Evolutionary conservation across 1,140 invertebrate species (phyloP).

Genomic region (Nephila pilipes): DNA sequence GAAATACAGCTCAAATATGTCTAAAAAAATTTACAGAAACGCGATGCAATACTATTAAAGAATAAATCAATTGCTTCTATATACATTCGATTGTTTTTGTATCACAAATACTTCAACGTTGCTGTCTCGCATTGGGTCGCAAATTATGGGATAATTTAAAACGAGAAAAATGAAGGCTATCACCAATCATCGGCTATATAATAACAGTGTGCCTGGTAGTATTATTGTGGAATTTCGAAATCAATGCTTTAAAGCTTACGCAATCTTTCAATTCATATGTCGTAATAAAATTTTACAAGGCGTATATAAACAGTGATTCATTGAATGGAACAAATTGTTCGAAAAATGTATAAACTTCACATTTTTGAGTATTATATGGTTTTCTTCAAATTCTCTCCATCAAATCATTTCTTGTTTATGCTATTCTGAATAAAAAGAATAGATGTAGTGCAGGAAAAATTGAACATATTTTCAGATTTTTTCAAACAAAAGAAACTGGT

Average conservation of each 20-base stretch:
- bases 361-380: too few species aligned
- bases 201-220: neutral
- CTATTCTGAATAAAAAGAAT: neutral
- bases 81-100: neutral
- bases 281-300: neutral
- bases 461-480: too few species aligned
- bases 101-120: neutral
- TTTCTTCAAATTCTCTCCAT: too few species aligned
- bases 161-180: neutral
- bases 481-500: too few species aligned
- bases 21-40: too few species aligned
- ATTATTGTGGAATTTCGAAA: neutral
- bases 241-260: neutral
- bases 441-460: too few species aligned
- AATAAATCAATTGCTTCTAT: neutral
- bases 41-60: too few species aligned
- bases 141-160: neutral
- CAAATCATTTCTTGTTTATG: too few species aligned
- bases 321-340: neutral
- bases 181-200: neutral
- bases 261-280: neutral
- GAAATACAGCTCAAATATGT: too few species aligned
- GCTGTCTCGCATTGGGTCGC: neutral
- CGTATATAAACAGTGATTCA: neutral
- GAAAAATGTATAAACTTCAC: too few species aligned